These are phyloP conservation scores for Montipora cactus DNA, from an alignment of 64 coral and sea anemone species.

Conservation along the genomic window DNA sequence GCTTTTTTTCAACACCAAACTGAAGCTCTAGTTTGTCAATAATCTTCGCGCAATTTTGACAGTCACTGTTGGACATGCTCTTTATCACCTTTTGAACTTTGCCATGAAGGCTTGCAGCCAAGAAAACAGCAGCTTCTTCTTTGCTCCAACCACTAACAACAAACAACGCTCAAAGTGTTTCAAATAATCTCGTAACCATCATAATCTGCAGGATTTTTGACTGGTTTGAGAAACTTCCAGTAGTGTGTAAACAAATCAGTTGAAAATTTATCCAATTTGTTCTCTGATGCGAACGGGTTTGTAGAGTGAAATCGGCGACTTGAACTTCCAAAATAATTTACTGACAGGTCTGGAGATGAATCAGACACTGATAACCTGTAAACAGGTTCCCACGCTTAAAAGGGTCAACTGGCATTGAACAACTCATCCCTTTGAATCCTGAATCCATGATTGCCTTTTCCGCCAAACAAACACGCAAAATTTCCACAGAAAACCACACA, in stretches of 20 bases:
- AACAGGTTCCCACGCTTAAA: not conserved
- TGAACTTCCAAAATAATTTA: not conserved
- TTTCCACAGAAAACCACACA: not conserved
- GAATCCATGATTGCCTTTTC: not conserved
- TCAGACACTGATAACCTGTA: not conserved
- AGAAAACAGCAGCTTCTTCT: no score
- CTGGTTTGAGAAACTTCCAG: slow-evolving; percentile 21
- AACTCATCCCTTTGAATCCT: slow-evolving; percentile 8
- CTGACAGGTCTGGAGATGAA: not conserved
- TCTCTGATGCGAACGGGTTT: not conserved
- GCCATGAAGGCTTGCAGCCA: no score
- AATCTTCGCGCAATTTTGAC: no score
- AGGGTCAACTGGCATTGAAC: not conserved
- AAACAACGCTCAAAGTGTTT: slow-evolving; percentile 39
- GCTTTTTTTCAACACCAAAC: no score
- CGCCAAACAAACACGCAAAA: slow-evolving; percentile 4
- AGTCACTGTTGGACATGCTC: no score
- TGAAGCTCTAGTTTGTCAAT: no score
- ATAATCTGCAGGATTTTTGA: slow-evolving; percentile 26
- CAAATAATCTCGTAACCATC: slow-evolving; percentile 48
- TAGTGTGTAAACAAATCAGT: slow-evolving; percentile 4
- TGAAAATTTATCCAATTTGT: not conserved
- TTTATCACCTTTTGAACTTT: no score
- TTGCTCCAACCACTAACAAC: slow-evolving; percentile 45
- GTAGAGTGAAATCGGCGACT: no score